Base-by-base conservation (phyloP, 2,113 vertebrate species). In the Aegithalos caudatus region DNA sequence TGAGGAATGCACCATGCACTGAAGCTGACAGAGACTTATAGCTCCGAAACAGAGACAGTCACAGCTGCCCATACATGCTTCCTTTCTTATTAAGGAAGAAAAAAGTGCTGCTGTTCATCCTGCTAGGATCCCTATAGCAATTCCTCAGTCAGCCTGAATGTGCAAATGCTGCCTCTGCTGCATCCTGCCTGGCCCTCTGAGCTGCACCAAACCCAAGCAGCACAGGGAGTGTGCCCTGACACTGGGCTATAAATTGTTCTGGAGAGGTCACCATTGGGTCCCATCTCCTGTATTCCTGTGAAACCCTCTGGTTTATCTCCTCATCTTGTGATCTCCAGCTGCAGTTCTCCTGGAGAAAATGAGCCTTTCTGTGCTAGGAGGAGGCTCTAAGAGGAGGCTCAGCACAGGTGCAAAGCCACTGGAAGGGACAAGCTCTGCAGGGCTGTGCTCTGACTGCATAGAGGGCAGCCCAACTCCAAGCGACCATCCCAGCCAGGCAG, bases 11-110 rank as follows among this genome's bases (percentile, higher is more conserved):
- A 85, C 53, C 53, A 56, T 29, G 62, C 66, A 85, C 73, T 42
- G 70, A 85, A 82, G 87, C 87, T 92, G 91, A 89, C 84, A 89
- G 81, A 93, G 91, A 94, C 60, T 81, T 93, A 88, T 1, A 84
- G 86, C 77, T 94, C 76, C 67, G 69, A 56, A 91, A 47, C 51
- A 73, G n/a, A 86, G 67, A 74, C 25, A 88, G n/a, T 33, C 83
- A 82, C 61, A 89, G 79, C 78, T 57, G 70, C 73, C 87, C 54
- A 69, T 57, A 65, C 56, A 35, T 4, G 72, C 44, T 80, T 83
- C 91, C 48, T 42, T 77, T 84, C 73, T 91, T 81, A 91, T 70
- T 93, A 93, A 66, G 60, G 54, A 80, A 90, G 56, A 66, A 73
- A 82, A 65, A 83, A 51, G 42, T n/a, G 42, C 71, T 86, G 64